Evolutionary conservation across 2,888 invertebrate genomes (phyloP).

Genomic region (Drosophila yooni): DNA sequence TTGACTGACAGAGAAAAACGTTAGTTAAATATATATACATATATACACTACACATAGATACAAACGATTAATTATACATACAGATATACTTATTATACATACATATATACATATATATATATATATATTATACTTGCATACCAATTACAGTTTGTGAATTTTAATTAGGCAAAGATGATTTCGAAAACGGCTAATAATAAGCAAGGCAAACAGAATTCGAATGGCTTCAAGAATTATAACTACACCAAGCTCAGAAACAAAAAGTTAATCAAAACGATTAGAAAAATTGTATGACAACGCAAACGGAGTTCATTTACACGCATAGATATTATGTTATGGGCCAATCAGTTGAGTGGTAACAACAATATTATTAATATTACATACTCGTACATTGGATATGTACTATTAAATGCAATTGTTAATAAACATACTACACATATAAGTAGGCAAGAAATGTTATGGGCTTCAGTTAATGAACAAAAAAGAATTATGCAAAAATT

Average conservation of each 20-base stretch:
- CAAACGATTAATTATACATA: slow-evolving; percentile 25
- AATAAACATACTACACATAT: slow-evolving; percentile 20
- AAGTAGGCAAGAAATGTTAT: slow-evolving; percentile 49
- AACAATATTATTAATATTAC: slow-evolving; percentile 11
- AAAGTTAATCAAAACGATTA: slow-evolving; percentile 68
- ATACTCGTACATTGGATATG: slow-evolving; percentile 2
- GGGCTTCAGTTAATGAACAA: slow-evolving; percentile 49
- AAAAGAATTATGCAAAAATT: slow-evolving; percentile 26
- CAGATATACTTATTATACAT: slow-evolving; percentile 32
- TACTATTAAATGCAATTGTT: slow-evolving; percentile 64
- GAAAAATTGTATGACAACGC: slow-evolving; percentile 60
- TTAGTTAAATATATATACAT: slow-evolving; percentile 16
- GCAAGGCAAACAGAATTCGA: slow-evolving; percentile 42
- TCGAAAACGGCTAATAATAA: slow-evolving; percentile 39
- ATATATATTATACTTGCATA: slow-evolving; percentile 10
- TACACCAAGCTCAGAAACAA: slow-evolving; percentile 53
- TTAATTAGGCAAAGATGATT: slow-evolving; percentile 57
- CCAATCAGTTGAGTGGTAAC: slow-evolving; percentile 27
- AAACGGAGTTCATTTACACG: slow-evolving; percentile 23
- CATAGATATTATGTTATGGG: slow-evolving; percentile 1
- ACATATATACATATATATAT: slow-evolving; percentile 21
- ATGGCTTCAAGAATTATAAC: slow-evolving; percentile 56
- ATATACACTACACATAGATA: slow-evolving; percentile 33
- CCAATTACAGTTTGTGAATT: slow-evolving; percentile 71
- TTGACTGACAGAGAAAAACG: slow-evolving; percentile 47